Percentiles rank a stretch among this genome's conserved stretches.
Conservation (phyloP, 2,797 vertebrate species). For the Yasuhikotakia modesta region DNA sequence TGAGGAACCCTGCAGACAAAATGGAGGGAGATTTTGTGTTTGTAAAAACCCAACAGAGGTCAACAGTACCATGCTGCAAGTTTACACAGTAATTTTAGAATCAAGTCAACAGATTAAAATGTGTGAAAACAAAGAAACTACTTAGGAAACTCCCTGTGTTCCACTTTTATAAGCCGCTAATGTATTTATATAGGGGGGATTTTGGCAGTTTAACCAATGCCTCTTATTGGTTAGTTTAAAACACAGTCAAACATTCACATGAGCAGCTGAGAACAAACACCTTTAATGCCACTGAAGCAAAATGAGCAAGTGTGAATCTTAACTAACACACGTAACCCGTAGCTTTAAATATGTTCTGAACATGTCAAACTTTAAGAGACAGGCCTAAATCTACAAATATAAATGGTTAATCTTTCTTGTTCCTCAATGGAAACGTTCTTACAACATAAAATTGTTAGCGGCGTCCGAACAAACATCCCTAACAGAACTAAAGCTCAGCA, state of each 20-base stretch:
- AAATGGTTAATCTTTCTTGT: no score
- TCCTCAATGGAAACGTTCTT: no score
- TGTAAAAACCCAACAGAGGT: background rate
- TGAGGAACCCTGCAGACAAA: no score
- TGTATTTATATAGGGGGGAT: slow-evolving; percentile 10
- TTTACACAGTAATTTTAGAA: background rate
- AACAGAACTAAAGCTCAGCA: background rate
- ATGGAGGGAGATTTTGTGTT: no score
- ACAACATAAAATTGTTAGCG: no score
- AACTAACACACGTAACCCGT: background rate
- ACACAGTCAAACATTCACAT: background rate
- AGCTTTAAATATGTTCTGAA: background rate
- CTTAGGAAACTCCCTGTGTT: background rate
- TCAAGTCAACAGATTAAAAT: background rate
- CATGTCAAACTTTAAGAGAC: background rate
- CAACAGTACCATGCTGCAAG: background rate
- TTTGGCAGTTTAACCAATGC: slow-evolving; percentile 2
- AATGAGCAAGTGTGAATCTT: background rate
- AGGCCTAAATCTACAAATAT: no score
- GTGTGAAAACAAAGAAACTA: background rate
- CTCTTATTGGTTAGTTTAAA: slow-evolving; percentile 10
- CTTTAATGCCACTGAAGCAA: background rate
- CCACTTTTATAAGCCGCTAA: slow-evolving; percentile 1
- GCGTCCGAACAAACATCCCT: background rate
- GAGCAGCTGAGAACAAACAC: background rate